These are phyloP conservation scores for Sylvia atricapilla DNA, from an alignment of 2,113 vertebrate genomes.

Conservation along the genomic window DNA sequence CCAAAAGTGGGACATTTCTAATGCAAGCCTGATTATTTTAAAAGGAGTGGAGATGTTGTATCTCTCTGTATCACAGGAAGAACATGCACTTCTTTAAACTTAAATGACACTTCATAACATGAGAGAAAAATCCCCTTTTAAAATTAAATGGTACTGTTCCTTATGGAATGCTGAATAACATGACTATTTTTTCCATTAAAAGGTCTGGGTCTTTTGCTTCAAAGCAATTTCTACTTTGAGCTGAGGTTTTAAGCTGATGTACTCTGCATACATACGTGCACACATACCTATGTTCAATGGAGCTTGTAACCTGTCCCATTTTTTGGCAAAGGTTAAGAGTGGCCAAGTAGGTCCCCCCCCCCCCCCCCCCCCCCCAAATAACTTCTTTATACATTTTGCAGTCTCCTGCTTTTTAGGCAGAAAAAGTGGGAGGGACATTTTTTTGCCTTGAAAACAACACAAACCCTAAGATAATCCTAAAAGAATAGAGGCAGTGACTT, in stretches of 20 bases:
- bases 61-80: not conserved
- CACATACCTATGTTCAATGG: fast-evolving
- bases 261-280: not conserved
- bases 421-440: not conserved
- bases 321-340: not conserved
- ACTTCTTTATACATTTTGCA: not conserved
- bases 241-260: not conserved
- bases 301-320: not conserved
- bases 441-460: not conserved
- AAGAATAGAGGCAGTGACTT: not conserved
- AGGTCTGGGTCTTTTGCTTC: not conserved
- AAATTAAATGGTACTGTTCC: not conserved
- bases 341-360: too few relatives aligned
- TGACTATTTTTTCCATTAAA: not conserved
- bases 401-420: not conserved
- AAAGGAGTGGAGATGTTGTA: not conserved
- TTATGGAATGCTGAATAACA: not conserved
- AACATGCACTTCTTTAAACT: not conserved
- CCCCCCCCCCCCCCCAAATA: not conserved
- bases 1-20: not conserved
- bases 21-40: not conserved
- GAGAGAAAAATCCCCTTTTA: not conserved
- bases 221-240: not conserved
- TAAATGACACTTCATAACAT: not conserved
- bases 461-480: not conserved